Evolutionary conservation across 2,113 vertebrate species (phyloP), one percentile per base, ranked within the genome.

Genomic region (Ornithorhynchus anatinus): DNA sequence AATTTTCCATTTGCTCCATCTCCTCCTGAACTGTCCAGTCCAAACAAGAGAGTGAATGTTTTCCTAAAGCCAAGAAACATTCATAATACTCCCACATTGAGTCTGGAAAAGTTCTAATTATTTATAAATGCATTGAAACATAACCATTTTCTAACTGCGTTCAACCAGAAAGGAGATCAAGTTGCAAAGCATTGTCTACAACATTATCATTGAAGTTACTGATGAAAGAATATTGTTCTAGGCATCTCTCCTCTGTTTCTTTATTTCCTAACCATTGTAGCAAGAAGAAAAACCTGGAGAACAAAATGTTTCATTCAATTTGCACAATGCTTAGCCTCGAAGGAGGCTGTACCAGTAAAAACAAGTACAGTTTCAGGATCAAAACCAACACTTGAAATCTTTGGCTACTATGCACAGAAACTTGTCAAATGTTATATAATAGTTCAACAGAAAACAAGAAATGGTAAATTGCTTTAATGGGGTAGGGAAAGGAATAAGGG

Each of bases 1-100:
- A 48, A 71, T 52, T 45, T 71, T 72, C 59, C 54, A 47, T 58
- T 66, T 71, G 52, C 51, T 44, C 60, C 69, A 35, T 37, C 59
- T 68, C 35, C 38, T 43, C 38, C 40, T 72, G 8, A 16, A 58
- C 40, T 63, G 20, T 38, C 35, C 43, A 17, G 36, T 67, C 67
- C 53, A 66, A 70, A 65, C 42, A 74, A 36, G 36, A 35, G 37
- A 45, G 62, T 40, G 52, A 40, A 72, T 62, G 44, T 45, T 60
- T 68, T 47, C 75, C 33, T 50, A 59, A 36, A 25, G 51, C 67
- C 47, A 70, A 31, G 56, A 37, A 25, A 59, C 22, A 6, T 59
- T 29, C 31, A 50, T 50, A 29, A 50, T 10, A 10, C 15, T 50
- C 23, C 25, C 25, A 50, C 14, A 17, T 14, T 29, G 31, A 29